Base-by-base conservation (phyloP, 2,888 invertebrate species). In the Amiota communis region DNA sequence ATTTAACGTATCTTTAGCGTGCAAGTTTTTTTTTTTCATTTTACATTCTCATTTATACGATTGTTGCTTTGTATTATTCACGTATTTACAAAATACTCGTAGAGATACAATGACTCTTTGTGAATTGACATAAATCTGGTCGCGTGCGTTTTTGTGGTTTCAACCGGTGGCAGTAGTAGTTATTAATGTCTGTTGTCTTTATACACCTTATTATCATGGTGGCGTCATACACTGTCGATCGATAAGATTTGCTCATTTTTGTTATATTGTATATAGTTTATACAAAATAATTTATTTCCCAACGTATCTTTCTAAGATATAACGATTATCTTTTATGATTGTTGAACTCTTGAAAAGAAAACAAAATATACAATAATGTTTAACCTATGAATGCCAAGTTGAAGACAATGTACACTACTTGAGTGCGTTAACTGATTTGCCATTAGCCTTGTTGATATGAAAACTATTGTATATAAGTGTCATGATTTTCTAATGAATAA, bases 71-170 rank as follows among this genome's bases (percentile, higher is more conserved):
- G 59, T 20, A 59, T 20, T 11, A 59, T 10, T 2, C 4, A 57
- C 4, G 15, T 20, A 73, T 46, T 8, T 61, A 70, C 61, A 56
- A 49, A 36, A 48, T 70, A 56, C 47, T 36, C 36, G 6, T 36
- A 36, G 36, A 12, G 36, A 49, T 51, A 61, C 59, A 70, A 65
- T 59, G 68, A 72, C 59, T 71, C 61, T 65, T 70, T 64, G 57
- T 71, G 70, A 17, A 57, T 23, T 36, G 63, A 46, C 12, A 46
- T 46, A 13, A 36, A 11, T 63, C 10, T 36, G 46, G 53, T 12
- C 63, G 63, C 63, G 63, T 63, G 59, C 59, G 46, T 8, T 63
- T 63, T 63, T 63, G 63, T 63, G 63, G 63, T 20, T 15, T 36
- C n/a, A 36, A 63, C 63, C 36, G 12, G 63, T 63, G 13, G 63